These are phyloP conservation scores for Dryobota labecula DNA, from an alignment of 2,888 invertebrate genomes.

Conservation along the genomic window DNA sequence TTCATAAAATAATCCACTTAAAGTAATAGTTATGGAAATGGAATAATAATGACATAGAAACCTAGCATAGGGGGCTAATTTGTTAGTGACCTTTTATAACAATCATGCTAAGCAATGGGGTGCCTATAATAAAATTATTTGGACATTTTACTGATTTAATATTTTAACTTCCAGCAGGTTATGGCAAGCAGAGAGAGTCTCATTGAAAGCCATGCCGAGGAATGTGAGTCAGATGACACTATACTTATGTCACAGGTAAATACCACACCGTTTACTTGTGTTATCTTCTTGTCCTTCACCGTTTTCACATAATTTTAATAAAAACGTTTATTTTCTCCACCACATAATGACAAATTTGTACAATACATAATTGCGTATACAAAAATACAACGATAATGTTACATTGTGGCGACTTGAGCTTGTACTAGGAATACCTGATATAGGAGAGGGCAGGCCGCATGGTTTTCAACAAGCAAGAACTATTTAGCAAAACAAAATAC, in stretches of 20 bases:
- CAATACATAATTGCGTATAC: too few species aligned
- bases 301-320: too few species aligned
- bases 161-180: constrained; percentile 91
- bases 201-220: constrained; percentile 93
- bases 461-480: neutral
- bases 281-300: neutral
- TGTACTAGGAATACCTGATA: too few species aligned
- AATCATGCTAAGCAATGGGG: neutral
- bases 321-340: too few species aligned
- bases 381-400: too few species aligned
- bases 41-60: neutral
- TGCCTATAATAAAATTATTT: too few species aligned
- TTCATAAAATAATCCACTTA: neutral
- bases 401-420: too few species aligned
- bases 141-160: neutral
- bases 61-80: neutral
- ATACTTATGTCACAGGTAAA: constrained; percentile 94
- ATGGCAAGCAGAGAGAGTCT: constrained; percentile 95
- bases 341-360: too few species aligned
- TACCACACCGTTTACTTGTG: neutral
- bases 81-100: neutral
- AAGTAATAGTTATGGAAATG: neutral
- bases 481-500: neutral
- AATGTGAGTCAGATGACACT: constrained; percentile 94
- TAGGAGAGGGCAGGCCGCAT: neutral